Evolutionary conservation across 2,797 vertebrate species (phyloP).

Genomic region (Falco cherrug): DNA sequence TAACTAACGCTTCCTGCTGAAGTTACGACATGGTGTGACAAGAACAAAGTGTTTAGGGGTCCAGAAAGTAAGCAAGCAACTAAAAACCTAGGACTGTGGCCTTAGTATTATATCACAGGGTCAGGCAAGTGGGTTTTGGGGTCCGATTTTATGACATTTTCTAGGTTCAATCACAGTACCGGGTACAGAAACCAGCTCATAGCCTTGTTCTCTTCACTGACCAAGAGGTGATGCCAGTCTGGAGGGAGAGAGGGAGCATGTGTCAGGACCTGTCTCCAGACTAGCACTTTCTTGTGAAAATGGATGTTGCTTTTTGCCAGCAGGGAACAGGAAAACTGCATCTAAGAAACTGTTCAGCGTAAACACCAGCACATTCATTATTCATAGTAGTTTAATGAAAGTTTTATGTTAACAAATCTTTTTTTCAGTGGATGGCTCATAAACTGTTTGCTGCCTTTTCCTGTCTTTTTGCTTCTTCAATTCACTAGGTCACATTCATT

Average conservation of each 20-base stretch:
- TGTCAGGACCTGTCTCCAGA: background rate
- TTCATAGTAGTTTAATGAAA: conserved; percentile 49
- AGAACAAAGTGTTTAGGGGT: background rate
- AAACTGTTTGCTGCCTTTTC: conserved; percentile 4
- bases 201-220: background rate
- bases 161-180: background rate
- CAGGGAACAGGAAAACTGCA: background rate
- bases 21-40: background rate
- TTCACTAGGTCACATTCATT: background rate
- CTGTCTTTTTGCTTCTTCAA: background rate
- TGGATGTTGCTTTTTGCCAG: background rate
- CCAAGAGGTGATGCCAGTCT: background rate
- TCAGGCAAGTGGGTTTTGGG: background rate
- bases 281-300: background rate
- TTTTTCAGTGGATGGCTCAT: background rate
- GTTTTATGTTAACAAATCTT: conserved; percentile 47
- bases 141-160: background rate
- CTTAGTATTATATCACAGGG: background rate
- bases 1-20: rapidly evolving
- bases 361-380: conserved; percentile 46
- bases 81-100: background rate
- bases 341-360: conserved; percentile 6
- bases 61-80: background rate
- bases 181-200: background rate
- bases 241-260: rapidly evolving